A percentile compares a stretch with the other conserved stretches of the same genome.
Evolutionary conservation across 1,140 invertebrate genomes (phyloP).

Genomic region (Drosophila pruinosa): DNA sequence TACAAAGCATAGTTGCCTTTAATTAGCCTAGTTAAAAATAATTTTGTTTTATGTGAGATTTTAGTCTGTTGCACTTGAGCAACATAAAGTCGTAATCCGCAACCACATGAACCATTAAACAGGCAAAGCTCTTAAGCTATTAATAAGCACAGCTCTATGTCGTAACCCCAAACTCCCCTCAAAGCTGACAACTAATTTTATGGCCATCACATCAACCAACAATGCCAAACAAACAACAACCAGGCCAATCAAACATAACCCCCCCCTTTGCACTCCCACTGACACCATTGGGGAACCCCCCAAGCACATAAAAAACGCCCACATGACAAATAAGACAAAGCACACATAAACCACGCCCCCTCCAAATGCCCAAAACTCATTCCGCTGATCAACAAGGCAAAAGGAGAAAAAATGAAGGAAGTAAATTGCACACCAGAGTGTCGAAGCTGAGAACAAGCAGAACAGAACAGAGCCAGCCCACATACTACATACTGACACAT

Average conservation of each 20-base stretch:
- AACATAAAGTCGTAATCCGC: slow-evolving; percentile 23
- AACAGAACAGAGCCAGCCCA: neutral
- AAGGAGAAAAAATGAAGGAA: slow-evolving; percentile 11
- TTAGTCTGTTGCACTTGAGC: slow-evolving; percentile 17
- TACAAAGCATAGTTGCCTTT: neutral
- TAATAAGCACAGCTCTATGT: slow-evolving; percentile 52
- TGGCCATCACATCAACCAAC: slow-evolving; percentile 60
- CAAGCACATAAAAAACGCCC: slow-evolving; percentile 57
- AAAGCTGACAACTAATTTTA: slow-evolving; percentile 63
- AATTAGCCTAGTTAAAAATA: slow-evolving; percentile 3
- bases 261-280: slow-evolving; percentile 25
- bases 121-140: slow-evolving; percentile 55
- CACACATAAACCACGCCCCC: slow-evolving; percentile 67
- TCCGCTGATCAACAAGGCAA: slow-evolving; percentile 49
- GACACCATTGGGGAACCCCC: slow-evolving; percentile 21
- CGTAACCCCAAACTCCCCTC: neutral
- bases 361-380: slow-evolving; percentile 38
- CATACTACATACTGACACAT: neutral
- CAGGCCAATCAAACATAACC: slow-evolving; percentile 71
- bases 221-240: slow-evolving; percentile 54
- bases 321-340: slow-evolving; percentile 75
- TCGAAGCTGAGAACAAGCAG: slow-evolving; percentile 21
- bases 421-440: slow-evolving; percentile 76
- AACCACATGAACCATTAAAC: slow-evolving; percentile 25
- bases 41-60: neutral